Evolutionary conservation across 2,888 invertebrate genomes (phyloP).

Genomic region (Drosophila flavopinicola): DNA sequence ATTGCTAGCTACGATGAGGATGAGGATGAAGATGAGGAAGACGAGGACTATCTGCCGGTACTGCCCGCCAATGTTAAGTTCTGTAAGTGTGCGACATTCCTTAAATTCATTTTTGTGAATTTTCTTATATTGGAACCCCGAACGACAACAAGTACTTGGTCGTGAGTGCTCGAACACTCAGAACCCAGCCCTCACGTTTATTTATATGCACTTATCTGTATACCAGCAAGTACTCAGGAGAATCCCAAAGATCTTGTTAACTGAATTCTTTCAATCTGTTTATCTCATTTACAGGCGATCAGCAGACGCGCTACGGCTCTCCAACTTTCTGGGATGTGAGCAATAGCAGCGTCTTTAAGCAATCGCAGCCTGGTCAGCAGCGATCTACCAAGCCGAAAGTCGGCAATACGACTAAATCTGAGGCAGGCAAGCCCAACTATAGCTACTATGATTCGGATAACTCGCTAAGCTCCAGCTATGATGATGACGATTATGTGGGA

Average conservation of each 20-base stretch:
- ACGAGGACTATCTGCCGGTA: constrained; percentile 84
- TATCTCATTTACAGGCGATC: constrained; percentile 77
- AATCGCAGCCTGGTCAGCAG: constrained; percentile 1
- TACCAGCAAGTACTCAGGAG: too few species aligned
- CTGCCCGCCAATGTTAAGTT: constrained; percentile 88
- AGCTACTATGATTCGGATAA: constrained; percentile 85
- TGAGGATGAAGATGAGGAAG: constrained; percentile 86
- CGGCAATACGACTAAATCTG: neutral
- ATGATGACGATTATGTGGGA: constrained; percentile 82
- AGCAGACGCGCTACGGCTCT: constrained; percentile 83
- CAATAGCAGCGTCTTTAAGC: constrained; percentile 54
- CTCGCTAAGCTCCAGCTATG: constrained; percentile 85
- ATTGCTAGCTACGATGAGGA: constrained; percentile 64
- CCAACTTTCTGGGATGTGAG: constrained; percentile 84
- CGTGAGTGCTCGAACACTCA: too few species aligned
- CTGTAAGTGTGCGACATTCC: constrained; percentile 84
- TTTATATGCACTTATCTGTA: too few species aligned
- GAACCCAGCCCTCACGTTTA: too few species aligned
- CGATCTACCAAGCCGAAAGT: constrained; percentile 16
- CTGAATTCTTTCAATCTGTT: neutral
- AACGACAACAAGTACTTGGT: too few species aligned
- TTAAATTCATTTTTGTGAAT: neutral
- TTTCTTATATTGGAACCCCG: too few species aligned
- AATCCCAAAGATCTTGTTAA: too few species aligned
- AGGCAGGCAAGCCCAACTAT: constrained; percentile 45